Conservation (phyloP, 2,797 vertebrate genomes). For the Chelon auratus region DNA sequence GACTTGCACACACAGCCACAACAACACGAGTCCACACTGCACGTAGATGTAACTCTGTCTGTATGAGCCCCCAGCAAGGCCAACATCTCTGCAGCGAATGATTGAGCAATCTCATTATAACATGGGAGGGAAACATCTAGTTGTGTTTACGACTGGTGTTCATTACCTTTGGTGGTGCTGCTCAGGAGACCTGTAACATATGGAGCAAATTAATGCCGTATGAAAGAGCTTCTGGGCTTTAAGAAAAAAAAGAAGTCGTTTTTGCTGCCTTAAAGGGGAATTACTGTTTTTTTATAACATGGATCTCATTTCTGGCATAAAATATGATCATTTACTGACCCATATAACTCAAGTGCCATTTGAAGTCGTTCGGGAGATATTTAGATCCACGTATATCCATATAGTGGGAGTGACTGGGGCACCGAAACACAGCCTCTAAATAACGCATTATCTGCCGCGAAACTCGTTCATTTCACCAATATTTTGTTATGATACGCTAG, state of each 20-base stretch:
- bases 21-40: not conserved
- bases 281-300: not conserved
- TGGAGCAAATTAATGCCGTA: constrained; percentile 44
- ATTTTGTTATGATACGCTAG: too few species aligned
- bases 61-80: not conserved
- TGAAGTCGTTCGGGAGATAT: too few species aligned
- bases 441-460: too few species aligned
- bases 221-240: constrained; percentile 2
- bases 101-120: constrained; percentile 69
- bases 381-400: too few species aligned
- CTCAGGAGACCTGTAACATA: constrained; percentile 38
- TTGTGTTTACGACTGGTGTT: constrained; percentile 52
- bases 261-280: not conserved
- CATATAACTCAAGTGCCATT: too few species aligned
- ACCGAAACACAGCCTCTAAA: not conserved
- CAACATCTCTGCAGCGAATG: constrained; percentile 41
- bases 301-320: too few species aligned
- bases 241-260: not conserved
- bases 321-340: too few species aligned
- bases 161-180: constrained; percentile 22
- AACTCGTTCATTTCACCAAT: too few species aligned
- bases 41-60: not conserved
- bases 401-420: too few species aligned
- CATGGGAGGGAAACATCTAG: constrained; percentile 18
- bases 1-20: not conserved